Evolutionary conservation across 2,888 invertebrate species (phyloP).

Genomic region (Anticlea derivata): DNA sequence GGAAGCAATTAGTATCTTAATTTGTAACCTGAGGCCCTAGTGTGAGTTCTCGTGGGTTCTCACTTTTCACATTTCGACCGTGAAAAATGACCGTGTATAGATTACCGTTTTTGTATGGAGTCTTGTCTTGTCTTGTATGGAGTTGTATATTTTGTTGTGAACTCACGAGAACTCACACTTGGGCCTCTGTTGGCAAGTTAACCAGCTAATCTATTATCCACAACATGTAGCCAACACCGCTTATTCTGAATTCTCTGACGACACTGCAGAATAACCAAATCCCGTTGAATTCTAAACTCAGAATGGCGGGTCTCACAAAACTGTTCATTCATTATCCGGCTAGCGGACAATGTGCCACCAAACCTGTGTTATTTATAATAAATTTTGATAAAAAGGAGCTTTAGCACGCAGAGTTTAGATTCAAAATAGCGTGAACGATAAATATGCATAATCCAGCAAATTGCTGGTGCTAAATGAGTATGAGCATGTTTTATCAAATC

Average conservation of each 20-base stretch:
- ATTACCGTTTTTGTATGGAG: too few species aligned
- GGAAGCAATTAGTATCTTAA: too few species aligned
- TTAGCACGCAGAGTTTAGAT: neutral
- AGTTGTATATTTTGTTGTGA: too few species aligned
- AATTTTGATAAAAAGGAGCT: slow-evolving; percentile 7
- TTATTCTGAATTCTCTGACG: slow-evolving; percentile 22
- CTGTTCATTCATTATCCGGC: slow-evolving; percentile 48
- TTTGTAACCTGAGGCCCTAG: too few species aligned
- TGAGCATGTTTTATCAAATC: neutral
- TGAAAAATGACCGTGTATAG: too few species aligned
- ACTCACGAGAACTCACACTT: too few species aligned
- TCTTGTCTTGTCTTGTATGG: too few species aligned
- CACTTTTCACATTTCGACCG: too few species aligned
- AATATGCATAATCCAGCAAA: neutral
- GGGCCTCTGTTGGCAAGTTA: slow-evolving; percentile 10
- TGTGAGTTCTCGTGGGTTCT: too few species aligned
- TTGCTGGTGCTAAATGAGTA: neutral
- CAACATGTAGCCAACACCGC: slow-evolving; percentile 21
- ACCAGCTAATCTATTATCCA: slow-evolving; percentile 10
- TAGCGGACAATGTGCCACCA: slow-evolving; percentile 37
- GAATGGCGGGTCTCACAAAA: slow-evolving; percentile 37
- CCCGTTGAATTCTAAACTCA: slow-evolving; percentile 46
- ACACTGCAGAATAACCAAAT: slow-evolving; percentile 20
- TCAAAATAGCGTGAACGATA: neutral
- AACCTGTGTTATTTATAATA: slow-evolving; percentile 15